Evolutionary conservation across 2,797 vertebrate genomes (phyloP), one percentile per base, ranked within the genome.

Genomic region (Hemitrygon akajei): DNA sequence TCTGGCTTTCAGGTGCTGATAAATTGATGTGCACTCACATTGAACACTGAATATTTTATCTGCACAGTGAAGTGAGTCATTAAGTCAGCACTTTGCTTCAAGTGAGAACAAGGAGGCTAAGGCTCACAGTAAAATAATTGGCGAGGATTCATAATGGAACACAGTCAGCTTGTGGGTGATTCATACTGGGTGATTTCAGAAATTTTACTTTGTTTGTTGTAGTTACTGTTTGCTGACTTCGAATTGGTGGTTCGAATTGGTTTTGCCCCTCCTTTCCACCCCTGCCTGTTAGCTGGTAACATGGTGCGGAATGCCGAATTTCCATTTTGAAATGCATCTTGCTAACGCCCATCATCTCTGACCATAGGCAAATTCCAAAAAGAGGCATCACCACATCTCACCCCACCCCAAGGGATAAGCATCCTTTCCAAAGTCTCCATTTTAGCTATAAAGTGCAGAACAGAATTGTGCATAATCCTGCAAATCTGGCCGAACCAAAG

Each of bases 161-260:
- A 12, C 20, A 75, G 91, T 93, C 40, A 76, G 18, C 22, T 93
- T 93, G 91, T 93, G 69, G 40, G 71, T 93, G 66, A 93, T 76
- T 93, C 91, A 93, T 73, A 58, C 91, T 75, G 47, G 91, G 71
- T 93, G 91, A 75, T 37, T 93, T 93, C 7, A 47, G 71, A 75
- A 73, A 93, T 25, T 7, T 73, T 76, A 40, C 73, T 56, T 93
- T 93, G 91, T 56, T 93, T 93, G 91, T 75, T 93, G 40, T 76
- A 56, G 91, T 76, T 93, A 76, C 91, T 76, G 91, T 76, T 22
- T n/a, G 71, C 91, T 76, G 91, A 93, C 7, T 93, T 22, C 14
- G 75, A 12, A 71, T 30, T 56, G 22, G 22, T 40, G n/a, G n/a
- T 93, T 22, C 14, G 75, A 12, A 71, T 30, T 56, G 22, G 22